A percentile compares a stretch with the other conserved stretches of the same genome.
phyloP scores from a whole-genome alignment of 2,797 vertebrate genomes.

The Cuculus canorus region DNA sequence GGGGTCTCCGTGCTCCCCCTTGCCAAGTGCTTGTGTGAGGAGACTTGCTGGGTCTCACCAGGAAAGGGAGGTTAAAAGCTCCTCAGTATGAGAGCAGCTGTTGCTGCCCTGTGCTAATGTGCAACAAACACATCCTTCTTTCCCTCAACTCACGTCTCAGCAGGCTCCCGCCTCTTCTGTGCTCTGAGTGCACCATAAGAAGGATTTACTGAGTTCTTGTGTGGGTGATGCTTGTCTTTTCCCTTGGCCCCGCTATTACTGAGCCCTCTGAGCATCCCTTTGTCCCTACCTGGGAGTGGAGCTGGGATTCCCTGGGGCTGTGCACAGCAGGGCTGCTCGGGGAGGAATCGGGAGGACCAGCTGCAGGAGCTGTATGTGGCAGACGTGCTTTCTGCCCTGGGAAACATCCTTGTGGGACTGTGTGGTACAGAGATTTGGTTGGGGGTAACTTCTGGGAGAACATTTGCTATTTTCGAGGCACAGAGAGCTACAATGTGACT shows the following conservation, averaged over 20 bases:
- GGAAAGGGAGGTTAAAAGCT: conserved; percentile 25
- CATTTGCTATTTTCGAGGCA: background rate
- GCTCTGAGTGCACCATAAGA: background rate
- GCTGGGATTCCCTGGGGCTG: background rate
- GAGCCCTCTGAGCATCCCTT: background rate
- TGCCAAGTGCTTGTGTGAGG: conserved; percentile 41
- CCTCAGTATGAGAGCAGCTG: background rate
- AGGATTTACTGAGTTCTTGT: background rate
- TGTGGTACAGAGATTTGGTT: background rate
- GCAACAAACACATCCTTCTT: conserved; percentile 2
- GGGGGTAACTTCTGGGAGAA: background rate
- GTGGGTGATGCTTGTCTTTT: background rate
- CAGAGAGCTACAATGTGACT: background rate
- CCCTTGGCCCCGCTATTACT: too few species aligned
- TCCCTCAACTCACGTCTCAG: background rate
- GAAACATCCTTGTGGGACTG: background rate
- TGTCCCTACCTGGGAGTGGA: background rate
- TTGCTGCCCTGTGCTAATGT: background rate
- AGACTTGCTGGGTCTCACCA: conserved; percentile 28
- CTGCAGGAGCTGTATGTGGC: background rate
- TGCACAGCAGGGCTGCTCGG: background rate
- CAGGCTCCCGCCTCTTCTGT: background rate
- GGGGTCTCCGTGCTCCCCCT: background rate
- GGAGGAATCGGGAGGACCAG: background rate
- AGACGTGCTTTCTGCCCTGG: background rate